Percentiles rank a stretch among this genome's conserved stretches.
These are phyloP conservation scores for Callorhinus ursinus DNA, from an alignment of 2,113 vertebrate genomes.

Conservation along the genomic window DNA sequence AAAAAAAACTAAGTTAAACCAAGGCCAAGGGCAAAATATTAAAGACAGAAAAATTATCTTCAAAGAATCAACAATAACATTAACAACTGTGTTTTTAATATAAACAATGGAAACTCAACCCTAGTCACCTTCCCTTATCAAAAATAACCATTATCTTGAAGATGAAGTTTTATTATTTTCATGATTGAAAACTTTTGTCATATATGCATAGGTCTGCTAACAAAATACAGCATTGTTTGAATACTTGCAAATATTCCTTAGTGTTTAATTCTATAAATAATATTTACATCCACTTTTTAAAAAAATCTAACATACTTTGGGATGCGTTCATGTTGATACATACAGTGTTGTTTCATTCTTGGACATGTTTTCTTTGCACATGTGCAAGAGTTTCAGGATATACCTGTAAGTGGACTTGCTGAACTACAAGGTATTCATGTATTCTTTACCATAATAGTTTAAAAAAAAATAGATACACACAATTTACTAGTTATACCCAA, in stretches of 20 bases:
- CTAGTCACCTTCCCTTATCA: neutral
- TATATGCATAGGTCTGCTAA: neutral
- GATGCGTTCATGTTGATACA: neutral
- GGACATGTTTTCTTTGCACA: neutral
- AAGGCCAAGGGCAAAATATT: neutral
- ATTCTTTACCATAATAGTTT: neutral
- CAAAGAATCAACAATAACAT: neutral
- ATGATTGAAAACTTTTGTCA: neutral
- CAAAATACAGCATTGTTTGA: neutral
- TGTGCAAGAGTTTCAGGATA: neutral
- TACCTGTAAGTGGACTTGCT: neutral
- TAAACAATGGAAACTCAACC: neutral
- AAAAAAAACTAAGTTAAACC: neutral
- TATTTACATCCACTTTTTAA: neutral
- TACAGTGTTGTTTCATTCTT: neutral
- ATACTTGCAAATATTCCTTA: neutral
- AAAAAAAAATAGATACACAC: neutral
- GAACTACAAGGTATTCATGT: neutral
- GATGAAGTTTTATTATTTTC: neutral
- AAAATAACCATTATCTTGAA: neutral
- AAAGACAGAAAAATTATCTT: neutral
- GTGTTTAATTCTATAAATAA: neutral
- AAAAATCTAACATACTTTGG: neutral
- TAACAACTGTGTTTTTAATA: neutral
- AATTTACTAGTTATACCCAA: neutral